These are phyloP conservation scores for Drosophila varians DNA, from an alignment of 1,140 invertebrate genomes.

Conservation along the genomic window DNA sequence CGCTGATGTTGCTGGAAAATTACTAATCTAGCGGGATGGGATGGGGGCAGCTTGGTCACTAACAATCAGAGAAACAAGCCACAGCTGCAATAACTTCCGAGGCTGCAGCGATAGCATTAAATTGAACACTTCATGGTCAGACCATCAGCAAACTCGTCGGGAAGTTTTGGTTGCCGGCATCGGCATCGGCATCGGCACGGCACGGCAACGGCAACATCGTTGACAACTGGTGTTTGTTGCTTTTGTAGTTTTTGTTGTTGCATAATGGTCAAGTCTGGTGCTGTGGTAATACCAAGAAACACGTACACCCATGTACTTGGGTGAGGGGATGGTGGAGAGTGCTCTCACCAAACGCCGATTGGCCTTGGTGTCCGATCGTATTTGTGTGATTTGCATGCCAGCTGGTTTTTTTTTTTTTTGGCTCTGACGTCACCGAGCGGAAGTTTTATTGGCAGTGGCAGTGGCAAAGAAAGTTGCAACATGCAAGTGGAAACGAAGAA, in stretches of 20 bases:
- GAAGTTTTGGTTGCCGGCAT: conserved; percentile 49
- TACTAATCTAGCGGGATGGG: conserved; percentile 30
- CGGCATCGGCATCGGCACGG: conserved; percentile 11
- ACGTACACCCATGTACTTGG: conserved; percentile 45
- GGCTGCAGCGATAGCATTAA: conserved; percentile 51
- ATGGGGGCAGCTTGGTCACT: background rate
- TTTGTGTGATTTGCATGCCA: conserved; percentile 39
- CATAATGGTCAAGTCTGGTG: conserved; percentile 66
- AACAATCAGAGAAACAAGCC: conserved; percentile 21
- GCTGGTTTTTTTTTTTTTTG: conserved; percentile 37
- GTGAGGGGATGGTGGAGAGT: conserved; percentile 16
- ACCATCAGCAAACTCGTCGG: conserved; percentile 24
- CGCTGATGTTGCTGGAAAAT: conserved; percentile 35
- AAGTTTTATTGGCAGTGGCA: conserved; percentile 32
- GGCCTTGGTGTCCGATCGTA: conserved; percentile 26
- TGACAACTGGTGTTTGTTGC: conserved; percentile 28
- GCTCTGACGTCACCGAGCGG: conserved; percentile 41
- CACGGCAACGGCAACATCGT: background rate
- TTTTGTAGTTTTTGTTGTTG: conserved; percentile 40
- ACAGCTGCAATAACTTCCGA: conserved; percentile 62
- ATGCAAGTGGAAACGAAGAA: conserved; percentile 13
- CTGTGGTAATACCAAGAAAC: conserved; percentile 66
- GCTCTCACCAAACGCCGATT: conserved; percentile 13
- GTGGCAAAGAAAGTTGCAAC: conserved; percentile 10
- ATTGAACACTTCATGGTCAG: conserved; percentile 61